These are phyloP conservation scores for Oasisia sp. DNA, from an alignment of 2,888 invertebrate species.

Conservation along the genomic window DNA sequence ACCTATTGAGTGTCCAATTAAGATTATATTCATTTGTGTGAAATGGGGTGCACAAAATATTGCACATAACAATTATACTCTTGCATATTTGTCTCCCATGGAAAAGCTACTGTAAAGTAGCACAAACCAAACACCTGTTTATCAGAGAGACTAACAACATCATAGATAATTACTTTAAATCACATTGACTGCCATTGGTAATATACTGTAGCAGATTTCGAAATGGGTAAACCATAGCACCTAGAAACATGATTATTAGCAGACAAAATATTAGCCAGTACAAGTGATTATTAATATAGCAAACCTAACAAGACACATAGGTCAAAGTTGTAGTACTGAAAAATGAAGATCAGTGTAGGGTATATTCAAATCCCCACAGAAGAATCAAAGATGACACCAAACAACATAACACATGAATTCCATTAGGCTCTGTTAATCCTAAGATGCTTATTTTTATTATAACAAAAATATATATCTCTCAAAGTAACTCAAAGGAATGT, in stretches of 20 bases:
- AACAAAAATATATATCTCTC: background rate
- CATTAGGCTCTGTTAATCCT: background rate
- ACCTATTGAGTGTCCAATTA: background rate
- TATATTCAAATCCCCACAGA: no score
- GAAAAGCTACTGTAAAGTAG: no score
- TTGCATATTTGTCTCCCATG: no score
- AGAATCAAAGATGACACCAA: background rate
- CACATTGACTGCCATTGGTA: background rate
- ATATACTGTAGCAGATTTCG: background rate
- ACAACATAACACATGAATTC: background rate
- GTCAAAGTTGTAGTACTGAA: no score
- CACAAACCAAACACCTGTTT: background rate
- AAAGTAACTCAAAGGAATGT: background rate
- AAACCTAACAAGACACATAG: no score
- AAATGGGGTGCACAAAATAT: no score
- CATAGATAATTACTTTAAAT: background rate
- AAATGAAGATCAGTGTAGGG: no score
- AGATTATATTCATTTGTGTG: no score
- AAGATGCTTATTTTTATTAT: background rate
- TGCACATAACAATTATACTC: no score
- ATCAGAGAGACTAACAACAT: background rate
- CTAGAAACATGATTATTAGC: no score
- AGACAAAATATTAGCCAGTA: background rate
- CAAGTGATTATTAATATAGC: background rate
- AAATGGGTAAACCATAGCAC: no score